These are phyloP conservation scores for Patiria pectinifera DNA, from an alignment of 53 echinoderm and acorn worm genomes.

Conservation along the genomic window DNA sequence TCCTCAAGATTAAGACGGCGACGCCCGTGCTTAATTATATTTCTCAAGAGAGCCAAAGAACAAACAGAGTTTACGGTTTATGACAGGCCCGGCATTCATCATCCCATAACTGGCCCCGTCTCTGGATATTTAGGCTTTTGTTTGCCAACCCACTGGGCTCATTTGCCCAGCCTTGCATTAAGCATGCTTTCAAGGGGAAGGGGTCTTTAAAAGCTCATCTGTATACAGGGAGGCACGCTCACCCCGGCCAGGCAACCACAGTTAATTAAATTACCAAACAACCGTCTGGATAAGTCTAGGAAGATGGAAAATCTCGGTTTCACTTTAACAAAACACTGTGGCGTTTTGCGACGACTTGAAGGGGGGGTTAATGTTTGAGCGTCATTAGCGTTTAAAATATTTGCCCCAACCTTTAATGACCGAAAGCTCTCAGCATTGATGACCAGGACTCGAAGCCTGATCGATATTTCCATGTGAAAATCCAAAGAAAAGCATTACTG, in stretches of 20 bases:
- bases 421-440: neutral
- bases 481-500: constrained; percentile 10
- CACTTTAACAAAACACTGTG: neutral
- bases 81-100: neutral
- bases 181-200: neutral
- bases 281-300: neutral
- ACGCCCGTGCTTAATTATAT: neutral
- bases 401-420: constrained; percentile 2
- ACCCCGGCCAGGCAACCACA: neutral
- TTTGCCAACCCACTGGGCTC: neutral
- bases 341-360: neutral
- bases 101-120: neutral
- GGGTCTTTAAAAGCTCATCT: constrained; percentile 15
- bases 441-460: neutral
- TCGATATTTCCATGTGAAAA: neutral
- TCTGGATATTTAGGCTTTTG: neutral
- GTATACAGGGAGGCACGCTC: neutral
- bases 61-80: neutral
- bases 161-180: constrained; percentile 19
- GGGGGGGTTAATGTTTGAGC: neutral
- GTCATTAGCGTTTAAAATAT: constrained; percentile 23
- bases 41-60: neutral
- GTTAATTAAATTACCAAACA: constrained; percentile 13
- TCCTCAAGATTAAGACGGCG: neutral
- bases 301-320: neutral